Evolutionary conservation across 2,888 invertebrate genomes (phyloP).

Genomic region (Cetonia aurata): DNA sequence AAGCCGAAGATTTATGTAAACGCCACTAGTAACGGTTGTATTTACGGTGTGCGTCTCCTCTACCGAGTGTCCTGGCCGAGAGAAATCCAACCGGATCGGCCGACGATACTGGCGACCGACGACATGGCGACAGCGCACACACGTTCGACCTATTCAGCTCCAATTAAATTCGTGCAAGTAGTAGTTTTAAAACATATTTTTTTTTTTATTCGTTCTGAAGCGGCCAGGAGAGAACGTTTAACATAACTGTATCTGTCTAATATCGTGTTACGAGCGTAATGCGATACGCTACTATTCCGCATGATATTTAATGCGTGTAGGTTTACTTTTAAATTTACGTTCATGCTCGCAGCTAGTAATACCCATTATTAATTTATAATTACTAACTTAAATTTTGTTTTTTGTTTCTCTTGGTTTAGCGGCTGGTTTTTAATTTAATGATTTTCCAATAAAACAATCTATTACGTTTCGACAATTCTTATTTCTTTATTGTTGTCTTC

Average conservation of each 20-base stretch:
- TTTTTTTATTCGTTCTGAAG: constrained; percentile 10
- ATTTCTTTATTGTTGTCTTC: too few species aligned
- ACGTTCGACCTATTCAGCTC: constrained; percentile 35
- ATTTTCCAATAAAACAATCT: too few species aligned
- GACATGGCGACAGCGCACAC: constrained; percentile 29
- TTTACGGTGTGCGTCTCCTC: constrained; percentile 34
- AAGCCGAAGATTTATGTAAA: constrained; percentile 35
- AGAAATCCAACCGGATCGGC: constrained; percentile 18
- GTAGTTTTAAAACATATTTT: constrained; percentile 13
- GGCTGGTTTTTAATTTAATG: too few species aligned
- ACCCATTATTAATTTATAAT: too few species aligned
- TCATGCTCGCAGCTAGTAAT: too few species aligned
- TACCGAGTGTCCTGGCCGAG: neutral
- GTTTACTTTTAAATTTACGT: too few species aligned
- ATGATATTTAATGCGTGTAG: too few species aligned
- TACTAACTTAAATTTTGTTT: too few species aligned
- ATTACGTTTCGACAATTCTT: too few species aligned
- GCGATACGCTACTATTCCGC: constrained; percentile 18
- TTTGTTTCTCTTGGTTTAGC: too few species aligned
- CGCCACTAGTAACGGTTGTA: constrained; percentile 37
- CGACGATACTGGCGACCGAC: constrained; percentile 30
- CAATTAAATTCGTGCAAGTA: constrained; percentile 36
- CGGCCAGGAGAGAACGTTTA: constrained; percentile 21
- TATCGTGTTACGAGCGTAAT: constrained; percentile 27
- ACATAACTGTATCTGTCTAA: constrained; percentile 38